A percentile compares a stretch with the other conserved stretches of the same genome.
Conservation (phyloP, 2,797 vertebrate species). For the Lateolabrax maculatus region DNA sequence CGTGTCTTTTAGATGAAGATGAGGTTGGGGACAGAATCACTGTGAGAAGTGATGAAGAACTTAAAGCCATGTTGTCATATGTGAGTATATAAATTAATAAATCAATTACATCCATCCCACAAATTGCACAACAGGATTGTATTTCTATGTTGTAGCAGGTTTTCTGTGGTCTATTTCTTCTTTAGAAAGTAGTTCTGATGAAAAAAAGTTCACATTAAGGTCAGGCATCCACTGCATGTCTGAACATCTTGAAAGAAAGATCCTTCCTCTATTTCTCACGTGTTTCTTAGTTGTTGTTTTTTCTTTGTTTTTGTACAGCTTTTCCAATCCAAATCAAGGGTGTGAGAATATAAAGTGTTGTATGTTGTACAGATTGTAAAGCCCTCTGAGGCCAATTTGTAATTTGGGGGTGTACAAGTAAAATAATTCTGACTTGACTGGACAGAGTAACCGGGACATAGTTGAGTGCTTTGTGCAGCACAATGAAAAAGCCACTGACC, state of each 20-base stretch:
- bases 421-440: not conserved
- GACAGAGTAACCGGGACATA: slow-evolving; percentile 4
- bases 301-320: not conserved
- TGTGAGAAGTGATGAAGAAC: slow-evolving; percentile 97
- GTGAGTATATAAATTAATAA: slow-evolving; percentile 84
- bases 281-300: not conserved
- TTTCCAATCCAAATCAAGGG: not conserved
- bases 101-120: not conserved
- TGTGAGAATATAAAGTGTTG: not conserved
- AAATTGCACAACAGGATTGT: not conserved
- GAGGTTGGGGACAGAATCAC: slow-evolving; percentile 98
- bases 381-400: not conserved
- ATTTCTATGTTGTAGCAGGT: not conserved
- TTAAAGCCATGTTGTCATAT: slow-evolving; percentile 98
- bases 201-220: too few relatives aligned
- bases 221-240: not conserved
- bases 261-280: not conserved
- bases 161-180: not conserved
- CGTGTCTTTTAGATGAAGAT: slow-evolving; percentile 91
- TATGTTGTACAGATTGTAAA: not conserved
- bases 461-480: slow-evolving; percentile 4
- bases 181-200: not conserved
- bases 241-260: not conserved
- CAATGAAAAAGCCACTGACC: not conserved
- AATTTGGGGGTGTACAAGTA: not conserved